Percentiles rank a stretch among this genome's conserved stretches.
Evolutionary conservation across 2,888 invertebrate species (phyloP).

Genomic region (Idaea aversata): DNA sequence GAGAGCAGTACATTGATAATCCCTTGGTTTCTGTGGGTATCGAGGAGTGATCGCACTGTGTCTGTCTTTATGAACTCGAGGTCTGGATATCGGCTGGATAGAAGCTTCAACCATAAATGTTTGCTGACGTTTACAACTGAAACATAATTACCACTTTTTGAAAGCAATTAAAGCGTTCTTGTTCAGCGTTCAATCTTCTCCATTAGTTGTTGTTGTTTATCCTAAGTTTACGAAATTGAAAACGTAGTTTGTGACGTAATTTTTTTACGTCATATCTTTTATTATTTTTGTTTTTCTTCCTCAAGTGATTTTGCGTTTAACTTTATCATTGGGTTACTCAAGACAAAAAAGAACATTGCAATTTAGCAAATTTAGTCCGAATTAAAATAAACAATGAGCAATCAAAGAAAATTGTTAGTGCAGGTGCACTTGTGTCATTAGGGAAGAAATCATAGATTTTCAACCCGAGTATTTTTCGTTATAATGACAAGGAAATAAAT

Average conservation of each 20-base stretch:
- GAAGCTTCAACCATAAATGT: conserved; percentile 77
- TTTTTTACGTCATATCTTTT: neutral
- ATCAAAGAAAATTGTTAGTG: too few relatives aligned
- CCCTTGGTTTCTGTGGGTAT: conserved; percentile 87
- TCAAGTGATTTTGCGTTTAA: neutral
- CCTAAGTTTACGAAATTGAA: too few relatives aligned
- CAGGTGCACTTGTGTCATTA: too few relatives aligned
- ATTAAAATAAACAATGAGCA: too few relatives aligned
- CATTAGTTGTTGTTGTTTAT: too few relatives aligned
- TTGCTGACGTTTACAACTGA: conserved; percentile 78
- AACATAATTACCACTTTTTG: conserved; percentile 26
- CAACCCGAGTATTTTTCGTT: too few relatives aligned
- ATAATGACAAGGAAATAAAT: too few relatives aligned
- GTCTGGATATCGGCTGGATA: conserved; percentile 80
- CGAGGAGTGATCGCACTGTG: conserved; percentile 84
- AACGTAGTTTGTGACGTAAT: neutral
- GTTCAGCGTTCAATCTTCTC: too few relatives aligned
- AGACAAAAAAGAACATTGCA: too few relatives aligned
- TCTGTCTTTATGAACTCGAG: conserved; percentile 81
- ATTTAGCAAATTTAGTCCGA: too few relatives aligned
- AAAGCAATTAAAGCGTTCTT: neutral
- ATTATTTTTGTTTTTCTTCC: neutral
- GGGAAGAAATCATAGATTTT: too few relatives aligned
- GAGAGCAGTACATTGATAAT: conserved; percentile 85
- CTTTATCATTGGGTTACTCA: neutral